Evolutionary conservation across 2,888 invertebrate species (phyloP), one percentile per base, ranked within the genome.

Genomic region (Deilephila porcellus): DNA sequence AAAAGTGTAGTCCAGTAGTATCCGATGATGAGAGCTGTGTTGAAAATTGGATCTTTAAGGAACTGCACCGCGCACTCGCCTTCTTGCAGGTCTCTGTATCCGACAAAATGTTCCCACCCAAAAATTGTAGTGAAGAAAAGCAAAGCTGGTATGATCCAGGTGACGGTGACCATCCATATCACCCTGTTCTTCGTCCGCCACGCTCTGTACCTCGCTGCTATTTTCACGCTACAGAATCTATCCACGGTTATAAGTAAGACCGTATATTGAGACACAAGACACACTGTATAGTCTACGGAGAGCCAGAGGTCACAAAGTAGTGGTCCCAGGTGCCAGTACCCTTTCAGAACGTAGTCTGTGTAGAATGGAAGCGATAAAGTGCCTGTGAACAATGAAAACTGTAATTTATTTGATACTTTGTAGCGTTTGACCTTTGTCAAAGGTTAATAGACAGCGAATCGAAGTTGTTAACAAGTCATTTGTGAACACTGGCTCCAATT

Each of bases 331-430:
- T 99, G 98, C 99, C 99, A 99, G 88, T 98, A 97, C 73, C 98
- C 99, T 96, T 98, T 97, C 80, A 99, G 95, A 73, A 99, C 98
- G 95, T 99, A 99, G 79, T 99, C 98, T 37, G 99, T 99, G 94
- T 98, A 99, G 94, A 99, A 99, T 73, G 99, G 99, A 97, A 99
- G 98, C 45, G 99, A 99, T 76, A 99, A 97, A 71, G 99, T 97
- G 85, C 99, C 98, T 98, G 95, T 37, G 81, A 82, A 88, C 86
- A 91, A 92, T 78, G 72, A 79, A 84, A 56, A 83, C 79, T 76
- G 59, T 70, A 75, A 75, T 70, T 72, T 78, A 75, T 74, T 81
- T 70, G 59, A 79, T 56, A 75, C 78, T 78, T 74, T 64, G 76
- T 25, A 77, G 32, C 71, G 71, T 73, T 59, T 76, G 79, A 77